Evolutionary conservation across 2,113 vertebrate genomes (phyloP).

Genomic region (Pseudonaja textilis): DNA sequence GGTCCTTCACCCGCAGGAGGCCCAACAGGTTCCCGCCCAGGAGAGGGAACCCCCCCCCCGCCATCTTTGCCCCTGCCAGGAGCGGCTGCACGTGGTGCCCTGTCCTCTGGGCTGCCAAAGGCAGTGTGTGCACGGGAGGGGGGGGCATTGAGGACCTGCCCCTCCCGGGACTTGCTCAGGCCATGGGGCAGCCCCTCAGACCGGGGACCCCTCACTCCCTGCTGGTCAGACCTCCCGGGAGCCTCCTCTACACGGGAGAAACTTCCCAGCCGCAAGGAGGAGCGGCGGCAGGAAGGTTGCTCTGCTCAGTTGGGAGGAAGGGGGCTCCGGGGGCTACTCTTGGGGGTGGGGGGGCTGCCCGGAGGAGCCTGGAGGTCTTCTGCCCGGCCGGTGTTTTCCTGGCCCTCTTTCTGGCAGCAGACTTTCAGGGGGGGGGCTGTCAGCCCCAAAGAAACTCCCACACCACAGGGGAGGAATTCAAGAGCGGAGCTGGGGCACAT

Average conservation of each 20-base stretch:
- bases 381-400: background rate
- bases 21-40: background rate
- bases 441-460: background rate
- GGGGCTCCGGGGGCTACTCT: background rate
- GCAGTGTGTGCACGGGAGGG: accelerated
- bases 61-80: background rate
- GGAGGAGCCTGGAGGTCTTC: background rate
- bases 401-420: background rate
- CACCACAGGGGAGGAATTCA: background rate
- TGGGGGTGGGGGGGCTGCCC: background rate
- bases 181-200: background rate
- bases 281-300: background rate
- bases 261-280: background rate
- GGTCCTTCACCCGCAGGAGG: background rate
- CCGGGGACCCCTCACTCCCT: background rate
- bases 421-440: background rate
- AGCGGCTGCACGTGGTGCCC: background rate
- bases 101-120: background rate
- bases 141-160: background rate
- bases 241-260: background rate
- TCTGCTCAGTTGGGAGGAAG: background rate
- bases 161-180: background rate
- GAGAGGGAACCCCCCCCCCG: background rate
- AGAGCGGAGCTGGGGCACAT: background rate
- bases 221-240: background rate